Conservation (phyloP, 2,888 invertebrate genomes). For the Cheilosia variabilis region DNA sequence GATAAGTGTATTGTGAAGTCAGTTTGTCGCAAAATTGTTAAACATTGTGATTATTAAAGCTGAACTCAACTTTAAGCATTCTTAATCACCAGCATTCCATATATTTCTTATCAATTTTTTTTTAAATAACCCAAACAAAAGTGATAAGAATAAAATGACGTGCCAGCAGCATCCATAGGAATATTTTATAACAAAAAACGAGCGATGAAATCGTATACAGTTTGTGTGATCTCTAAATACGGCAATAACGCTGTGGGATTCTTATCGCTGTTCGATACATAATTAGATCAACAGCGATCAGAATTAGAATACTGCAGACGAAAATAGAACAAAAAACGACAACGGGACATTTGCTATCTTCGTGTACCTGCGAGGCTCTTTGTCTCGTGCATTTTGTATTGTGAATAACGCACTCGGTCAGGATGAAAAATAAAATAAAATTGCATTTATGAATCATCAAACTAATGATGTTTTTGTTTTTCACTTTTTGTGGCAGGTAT, state of each 20-base stretch:
- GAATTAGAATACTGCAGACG: conserved; percentile 49
- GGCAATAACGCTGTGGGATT: conserved; percentile 40
- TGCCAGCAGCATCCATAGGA: conserved; percentile 32
- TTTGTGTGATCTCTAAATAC: conserved; percentile 43
- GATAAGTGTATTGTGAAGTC: conserved; percentile 9
- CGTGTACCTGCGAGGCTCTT: conserved; percentile 52
- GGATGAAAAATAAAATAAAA: background rate
- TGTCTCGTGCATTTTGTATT: conserved; percentile 8
- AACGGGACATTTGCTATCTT: conserved; percentile 14
- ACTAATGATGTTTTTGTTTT: conserved; percentile 15
- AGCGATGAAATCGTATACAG: conserved; percentile 12
- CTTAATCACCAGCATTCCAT: conserved; percentile 13
- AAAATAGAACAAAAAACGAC: conserved; percentile 48
- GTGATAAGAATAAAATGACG: conserved; percentile 38
- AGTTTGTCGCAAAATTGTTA: background rate
- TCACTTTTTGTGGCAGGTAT: conserved; percentile 85
- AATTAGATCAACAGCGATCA: conserved; percentile 55
- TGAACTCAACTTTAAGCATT: conserved; percentile 3
- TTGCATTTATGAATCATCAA: conserved; percentile 44
- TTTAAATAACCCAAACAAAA: conserved; percentile 20
- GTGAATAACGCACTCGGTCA: background rate
- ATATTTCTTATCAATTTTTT: conserved; percentile 44
- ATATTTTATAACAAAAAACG: background rate
- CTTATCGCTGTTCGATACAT: conserved; percentile 34
- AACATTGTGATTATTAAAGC: conserved; percentile 4